These are phyloP conservation scores for Hydrotaea diabolus DNA, from an alignment of 2,888 invertebrate genomes.

Conservation along the genomic window DNA sequence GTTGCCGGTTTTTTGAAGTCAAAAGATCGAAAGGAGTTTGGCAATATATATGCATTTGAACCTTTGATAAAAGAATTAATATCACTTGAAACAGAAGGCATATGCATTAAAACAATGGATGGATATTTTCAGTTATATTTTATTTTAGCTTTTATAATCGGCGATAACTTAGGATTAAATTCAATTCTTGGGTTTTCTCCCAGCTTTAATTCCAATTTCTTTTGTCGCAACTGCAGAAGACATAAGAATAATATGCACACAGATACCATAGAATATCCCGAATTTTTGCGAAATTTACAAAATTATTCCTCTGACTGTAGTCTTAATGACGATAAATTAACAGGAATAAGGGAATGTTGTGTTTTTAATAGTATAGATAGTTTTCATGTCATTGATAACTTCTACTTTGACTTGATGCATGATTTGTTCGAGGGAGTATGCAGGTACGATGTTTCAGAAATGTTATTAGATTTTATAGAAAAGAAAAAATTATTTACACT, in stretches of 20 bases:
- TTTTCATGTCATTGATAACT: slow-evolving; percentile 36
- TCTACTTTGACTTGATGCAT: slow-evolving; percentile 51
- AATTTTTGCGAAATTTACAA: slow-evolving; percentile 58
- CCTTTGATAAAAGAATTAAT: too few species aligned
- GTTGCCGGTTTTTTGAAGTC: too few species aligned
- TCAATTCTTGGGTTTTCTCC: slow-evolving; percentile 57
- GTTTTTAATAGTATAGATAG: slow-evolving; percentile 51
- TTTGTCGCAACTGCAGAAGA: too few species aligned
- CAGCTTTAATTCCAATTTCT: slow-evolving; percentile 57
- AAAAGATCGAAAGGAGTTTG: not conserved
- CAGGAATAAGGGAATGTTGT: slow-evolving; percentile 66
- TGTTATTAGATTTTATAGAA: slow-evolving; percentile 55
- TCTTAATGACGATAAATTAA: slow-evolving; percentile 59
- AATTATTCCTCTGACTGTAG: slow-evolving; percentile 60
- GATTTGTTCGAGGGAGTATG: slow-evolving; percentile 56
- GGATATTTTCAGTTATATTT: slow-evolving; percentile 59
- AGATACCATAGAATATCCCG: slow-evolving; percentile 37
- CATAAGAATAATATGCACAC: slow-evolving; percentile 55
- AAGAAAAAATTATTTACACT: slow-evolving; percentile 50
- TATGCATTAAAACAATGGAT: slow-evolving; percentile 16
- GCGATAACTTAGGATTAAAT: slow-evolving; percentile 69
- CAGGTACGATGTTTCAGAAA: slow-evolving; percentile 59
- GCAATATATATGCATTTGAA: not conserved
- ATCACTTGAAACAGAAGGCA: not conserved
- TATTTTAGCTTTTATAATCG: slow-evolving; percentile 67